Percentiles rank a stretch among this genome's conserved stretches.
Conservation (phyloP, 1,140 invertebrate species). For the Sycophila sp. region DNA sequence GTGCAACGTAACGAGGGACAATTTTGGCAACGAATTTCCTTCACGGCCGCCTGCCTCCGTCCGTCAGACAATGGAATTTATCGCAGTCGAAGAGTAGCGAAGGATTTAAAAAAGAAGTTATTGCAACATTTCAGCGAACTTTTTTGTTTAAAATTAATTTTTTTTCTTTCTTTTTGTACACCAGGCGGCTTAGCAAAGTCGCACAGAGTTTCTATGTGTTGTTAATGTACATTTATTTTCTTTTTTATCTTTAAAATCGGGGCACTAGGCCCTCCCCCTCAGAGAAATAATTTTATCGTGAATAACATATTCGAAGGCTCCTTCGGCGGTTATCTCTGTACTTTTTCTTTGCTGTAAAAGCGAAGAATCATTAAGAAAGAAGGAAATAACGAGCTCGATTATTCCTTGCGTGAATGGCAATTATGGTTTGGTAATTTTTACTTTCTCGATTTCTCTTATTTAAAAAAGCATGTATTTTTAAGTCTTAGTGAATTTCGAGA, state of each 20-base stretch:
- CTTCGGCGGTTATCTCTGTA: background rate
- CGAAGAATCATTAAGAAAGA: background rate
- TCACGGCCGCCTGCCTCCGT: conserved; percentile 23
- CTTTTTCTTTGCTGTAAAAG: background rate
- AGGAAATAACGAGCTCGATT: background rate
- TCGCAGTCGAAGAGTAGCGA: background rate
- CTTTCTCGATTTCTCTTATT: conserved; percentile 11
- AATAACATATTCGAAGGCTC: conserved; percentile 9
- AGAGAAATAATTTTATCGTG: conserved; percentile 6
- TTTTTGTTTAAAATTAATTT: background rate
- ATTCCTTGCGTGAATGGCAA: background rate
- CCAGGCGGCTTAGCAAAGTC: background rate
- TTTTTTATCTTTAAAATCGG: conserved; percentile 15
- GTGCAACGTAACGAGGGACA: conserved; percentile 5
- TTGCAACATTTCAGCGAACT: background rate
- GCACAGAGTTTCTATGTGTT: conserved; percentile 16
- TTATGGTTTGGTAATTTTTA: conserved; percentile 26
- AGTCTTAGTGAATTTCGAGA: conserved; percentile 21
- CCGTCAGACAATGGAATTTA: conserved; percentile 28
- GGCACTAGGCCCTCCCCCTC: background rate
- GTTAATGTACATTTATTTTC: conserved; percentile 29
- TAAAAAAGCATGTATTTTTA: no score
- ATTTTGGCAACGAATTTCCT: conserved; percentile 15
- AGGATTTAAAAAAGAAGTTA: conserved; percentile 17
- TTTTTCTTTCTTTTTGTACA: conserved; percentile 16